Percentiles rank a stretch among this genome's conserved stretches.
These are phyloP conservation scores for Centropus unirufus DNA, from an alignment of 2,113 vertebrate genomes.

Conservation along the genomic window DNA sequence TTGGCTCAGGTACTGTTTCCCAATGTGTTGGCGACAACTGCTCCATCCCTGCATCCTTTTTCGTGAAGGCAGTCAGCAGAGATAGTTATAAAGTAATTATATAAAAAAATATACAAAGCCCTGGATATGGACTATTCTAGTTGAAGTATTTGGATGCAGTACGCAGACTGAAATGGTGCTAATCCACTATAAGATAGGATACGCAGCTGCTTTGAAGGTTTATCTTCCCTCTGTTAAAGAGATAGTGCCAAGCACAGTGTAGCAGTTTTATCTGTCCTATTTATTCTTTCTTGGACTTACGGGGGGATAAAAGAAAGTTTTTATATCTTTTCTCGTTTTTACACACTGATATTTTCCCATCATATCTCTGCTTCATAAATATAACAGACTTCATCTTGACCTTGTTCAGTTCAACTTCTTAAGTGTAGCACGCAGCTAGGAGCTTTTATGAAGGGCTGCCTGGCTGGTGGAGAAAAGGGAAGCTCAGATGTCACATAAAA, in stretches of 20 bases:
- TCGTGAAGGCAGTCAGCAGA: not conserved
- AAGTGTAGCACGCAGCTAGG: not conserved
- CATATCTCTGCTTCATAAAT: not conserved
- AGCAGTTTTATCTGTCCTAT: not conserved
- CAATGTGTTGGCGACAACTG: slow-evolving; percentile 33
- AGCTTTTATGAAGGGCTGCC: not conserved
- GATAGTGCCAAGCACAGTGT: not conserved
- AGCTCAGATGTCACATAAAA: slow-evolving; percentile 24
- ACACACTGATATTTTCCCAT: not conserved
- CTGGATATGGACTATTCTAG: not conserved
- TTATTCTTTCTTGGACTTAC: not conserved
- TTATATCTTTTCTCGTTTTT: not conserved
- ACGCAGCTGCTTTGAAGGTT: not conserved
- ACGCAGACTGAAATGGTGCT: not conserved
- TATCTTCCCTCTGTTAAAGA: not conserved
- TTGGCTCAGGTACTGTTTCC: slow-evolving; percentile 52
- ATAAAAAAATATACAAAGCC: slow-evolving; percentile 17
- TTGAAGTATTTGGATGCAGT: not conserved
- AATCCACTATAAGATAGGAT: not conserved
- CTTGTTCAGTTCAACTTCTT: not conserved
- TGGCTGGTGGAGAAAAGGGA: not conserved
- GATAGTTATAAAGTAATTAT: not conserved
- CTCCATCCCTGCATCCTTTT: slow-evolving; percentile 11
- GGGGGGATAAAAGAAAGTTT: too few species aligned
- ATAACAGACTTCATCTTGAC: not conserved